Conservation (phyloP, 2,888 invertebrate species). For the Aphidius colemani region DNA sequence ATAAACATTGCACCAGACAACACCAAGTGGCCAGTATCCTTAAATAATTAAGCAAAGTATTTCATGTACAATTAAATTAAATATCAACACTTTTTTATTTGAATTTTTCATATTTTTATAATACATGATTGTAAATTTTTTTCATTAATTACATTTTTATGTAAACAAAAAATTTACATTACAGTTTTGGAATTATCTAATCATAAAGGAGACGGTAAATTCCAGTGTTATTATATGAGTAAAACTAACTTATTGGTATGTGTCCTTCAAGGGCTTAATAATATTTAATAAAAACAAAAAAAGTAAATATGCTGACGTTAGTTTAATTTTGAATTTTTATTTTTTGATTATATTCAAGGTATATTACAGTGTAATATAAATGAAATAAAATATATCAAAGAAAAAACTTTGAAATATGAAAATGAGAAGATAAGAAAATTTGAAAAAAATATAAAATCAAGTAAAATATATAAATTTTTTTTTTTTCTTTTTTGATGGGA, state of each 20-base stretch:
- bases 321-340: no score
- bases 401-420: no score
- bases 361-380: no score
- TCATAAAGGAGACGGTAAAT: no score
- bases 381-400: no score
- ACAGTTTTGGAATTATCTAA: not conserved
- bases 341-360: no score
- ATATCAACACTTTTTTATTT: not conserved
- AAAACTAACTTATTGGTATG: not conserved
- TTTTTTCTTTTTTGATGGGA: no score
- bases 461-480: no score
- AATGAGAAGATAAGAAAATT: no score
- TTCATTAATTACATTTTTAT: not conserved
- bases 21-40: constrained; percentile 93
- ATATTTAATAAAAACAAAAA: no score
- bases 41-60: constrained; percentile 47
- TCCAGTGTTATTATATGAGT: not conserved
- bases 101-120: constrained; percentile 8
- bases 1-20: constrained; percentile 92
- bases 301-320: no score
- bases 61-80: constrained; percentile 7
- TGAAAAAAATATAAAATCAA: no score
- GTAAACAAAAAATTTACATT: not conserved
- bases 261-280: not conserved
- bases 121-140: constrained; percentile 12